Conservation (phyloP, 35 echinoderm and acorn worm genomes). For the Apostichopus californicus region DNA sequence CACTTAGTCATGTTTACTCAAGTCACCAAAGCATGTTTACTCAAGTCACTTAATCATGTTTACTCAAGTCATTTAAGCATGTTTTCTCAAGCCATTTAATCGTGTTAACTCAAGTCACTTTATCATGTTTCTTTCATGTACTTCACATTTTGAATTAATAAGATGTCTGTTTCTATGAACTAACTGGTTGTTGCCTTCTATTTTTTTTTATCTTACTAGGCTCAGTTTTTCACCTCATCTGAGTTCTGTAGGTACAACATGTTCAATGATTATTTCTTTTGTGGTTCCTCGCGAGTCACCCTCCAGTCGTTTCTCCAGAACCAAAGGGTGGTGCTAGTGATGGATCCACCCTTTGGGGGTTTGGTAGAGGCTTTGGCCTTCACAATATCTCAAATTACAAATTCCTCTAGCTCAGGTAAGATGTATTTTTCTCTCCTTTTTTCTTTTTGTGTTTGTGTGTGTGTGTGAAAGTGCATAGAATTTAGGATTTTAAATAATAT, state of each 20-base stretch:
- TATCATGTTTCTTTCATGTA: background rate
- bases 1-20: too few species aligned
- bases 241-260: constrained; percentile 97
- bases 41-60: too few species aligned
- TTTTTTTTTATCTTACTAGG: constrained; percentile 55
- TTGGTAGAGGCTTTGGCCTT: constrained; percentile 79
- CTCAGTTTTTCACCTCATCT: constrained; percentile 80
- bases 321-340: constrained; percentile 74
- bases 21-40: too few species aligned
- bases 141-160: background rate
- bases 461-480: too few species aligned
- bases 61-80: too few species aligned
- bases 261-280: constrained; percentile 96
- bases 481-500: too few species aligned
- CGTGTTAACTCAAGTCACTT: too few species aligned
- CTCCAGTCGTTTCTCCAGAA: constrained; percentile 65
- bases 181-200: background rate
- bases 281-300: constrained; percentile 36
- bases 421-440: background rate
- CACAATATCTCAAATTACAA: constrained; percentile 40
- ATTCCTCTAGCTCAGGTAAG: constrained; percentile 7
- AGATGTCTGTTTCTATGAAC: background rate
- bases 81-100: too few species aligned
- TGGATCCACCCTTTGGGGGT: constrained; percentile 98
- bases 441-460: too few species aligned